Evolutionary conservation across 1,140 invertebrate genomes (phyloP).

Genomic region (Ectropis grisescens): DNA sequence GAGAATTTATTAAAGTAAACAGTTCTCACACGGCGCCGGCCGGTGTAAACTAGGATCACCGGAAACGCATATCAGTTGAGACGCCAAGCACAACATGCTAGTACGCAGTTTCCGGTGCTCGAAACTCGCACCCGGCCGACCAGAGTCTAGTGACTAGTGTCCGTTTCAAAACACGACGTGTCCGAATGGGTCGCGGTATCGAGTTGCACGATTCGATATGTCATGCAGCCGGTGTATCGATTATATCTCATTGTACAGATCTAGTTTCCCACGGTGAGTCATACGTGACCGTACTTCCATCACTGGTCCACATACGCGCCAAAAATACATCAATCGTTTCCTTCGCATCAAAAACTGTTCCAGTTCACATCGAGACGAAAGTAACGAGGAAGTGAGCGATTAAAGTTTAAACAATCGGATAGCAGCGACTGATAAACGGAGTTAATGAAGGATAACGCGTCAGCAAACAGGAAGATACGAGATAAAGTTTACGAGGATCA

Average conservation of each 20-base stretch:
- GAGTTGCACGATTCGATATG: slow-evolving; percentile 20
- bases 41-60: slow-evolving; percentile 6
- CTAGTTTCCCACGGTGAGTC: slow-evolving; percentile 17
- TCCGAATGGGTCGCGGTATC: slow-evolving; percentile 13
- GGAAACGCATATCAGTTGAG: slow-evolving; percentile 19
- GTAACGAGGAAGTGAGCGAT: too few species aligned
- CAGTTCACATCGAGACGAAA: too few species aligned
- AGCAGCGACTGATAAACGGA: not conserved
- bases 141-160: slow-evolving; percentile 2
- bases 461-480: too few species aligned
- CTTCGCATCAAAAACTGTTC: too few species aligned
- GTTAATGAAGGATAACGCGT: slow-evolving; percentile 1
- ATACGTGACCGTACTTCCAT: slow-evolving; percentile 2
- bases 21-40: slow-evolving; percentile 4
- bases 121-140: slow-evolving; percentile 5
- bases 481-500: too few species aligned
- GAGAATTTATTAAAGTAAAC: slow-evolving; percentile 3
- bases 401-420: not conserved
- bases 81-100: slow-evolving; percentile 10
- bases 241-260: slow-evolving; percentile 15
- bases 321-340: too few species aligned
- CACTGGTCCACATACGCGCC: not conserved
- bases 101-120: slow-evolving; percentile 18
- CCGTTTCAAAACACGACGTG: slow-evolving; percentile 9
- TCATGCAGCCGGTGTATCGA: slow-evolving; percentile 16